Evolutionary conservation across 2,888 invertebrate genomes (phyloP), one percentile per base, ranked within the genome.

Genomic region (Sthenelais limicola): DNA sequence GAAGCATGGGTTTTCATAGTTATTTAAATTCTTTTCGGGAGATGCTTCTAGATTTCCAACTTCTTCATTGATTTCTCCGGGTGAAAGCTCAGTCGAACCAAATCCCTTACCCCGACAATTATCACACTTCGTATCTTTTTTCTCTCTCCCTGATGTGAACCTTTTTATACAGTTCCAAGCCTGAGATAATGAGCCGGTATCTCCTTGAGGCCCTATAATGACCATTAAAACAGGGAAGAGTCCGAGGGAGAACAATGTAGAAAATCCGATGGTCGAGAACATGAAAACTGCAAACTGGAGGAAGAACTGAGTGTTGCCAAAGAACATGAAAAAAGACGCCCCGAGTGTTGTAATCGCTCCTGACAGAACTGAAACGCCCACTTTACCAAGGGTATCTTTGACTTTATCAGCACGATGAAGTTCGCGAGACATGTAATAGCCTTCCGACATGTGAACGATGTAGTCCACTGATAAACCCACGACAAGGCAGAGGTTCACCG

Each of bases 241-340:
- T 12, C 79, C 73, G 38, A 85, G 66, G 3, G 84, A 80, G 74
- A 79, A 85, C 1, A 82, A 12, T 54, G 84, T 26, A 0, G 85
- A 85, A 71, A 85, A 85, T 9, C 80, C 81, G n/a, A 84, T 84
- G 24, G 83, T 84, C 49, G 79, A 77, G 67, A 84, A 80, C 79
- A 85, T 80, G 73, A 85, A 84, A 4, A 83, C 79, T 12, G 84
- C 85, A 73, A 85, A 85, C 75, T 83, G 81, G 49, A 83, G 76
- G 72, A 85, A 82, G 71, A 85, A 85, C 74, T 78, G 77, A 67
- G 85, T 83, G 70, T 83, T 74, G 5, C 83, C 84, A 33, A 82
- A 80, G 51, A 85, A 75, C 84, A 85, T 83, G 75, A 85, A 85
- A 12, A 82, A 28, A 0, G 84, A 82, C 0, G 85, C 84, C 0